These are phyloP conservation scores for Bujurquina vittata DNA, from an alignment of 2,113 vertebrate genomes.

Conservation along the genomic window DNA sequence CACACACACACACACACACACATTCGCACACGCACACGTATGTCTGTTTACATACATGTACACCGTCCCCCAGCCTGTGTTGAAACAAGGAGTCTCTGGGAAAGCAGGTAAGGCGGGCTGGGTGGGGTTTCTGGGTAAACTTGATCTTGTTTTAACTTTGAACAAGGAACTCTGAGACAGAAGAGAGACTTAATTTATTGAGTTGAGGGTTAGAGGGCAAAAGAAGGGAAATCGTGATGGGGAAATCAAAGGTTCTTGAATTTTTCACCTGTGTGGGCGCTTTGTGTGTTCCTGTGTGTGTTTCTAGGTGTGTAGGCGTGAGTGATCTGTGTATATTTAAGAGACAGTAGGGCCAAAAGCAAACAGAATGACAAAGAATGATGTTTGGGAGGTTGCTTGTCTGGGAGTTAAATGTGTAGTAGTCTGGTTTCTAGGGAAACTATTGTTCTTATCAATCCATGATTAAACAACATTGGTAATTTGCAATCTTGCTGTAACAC, in stretches of 20 bases:
- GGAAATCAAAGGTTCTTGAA: neutral
- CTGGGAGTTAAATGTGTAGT: slow-evolving; percentile 49
- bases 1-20: accelerated
- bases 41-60: slow-evolving; percentile 10
- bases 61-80: slow-evolving; percentile 59
- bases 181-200: slow-evolving; percentile 4
- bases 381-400: slow-evolving; percentile 53
- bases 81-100: slow-evolving; percentile 65
- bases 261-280: neutral
- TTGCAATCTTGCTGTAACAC: slow-evolving; percentile 64
- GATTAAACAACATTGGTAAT: slow-evolving; percentile 72
- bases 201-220: slow-evolving; percentile 25
- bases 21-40: accelerated
- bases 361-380: slow-evolving; percentile 67
- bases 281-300: slow-evolving; percentile 17
- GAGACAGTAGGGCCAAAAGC: slow-evolving; percentile 54
- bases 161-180: slow-evolving; percentile 26
- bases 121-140: slow-evolving; percentile 57
- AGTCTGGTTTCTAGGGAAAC: slow-evolving; percentile 66
- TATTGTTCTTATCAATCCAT: slow-evolving; percentile 69
- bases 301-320: slow-evolving; percentile 51
- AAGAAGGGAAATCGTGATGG: neutral
- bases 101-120: slow-evolving; percentile 46
- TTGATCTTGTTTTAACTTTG: slow-evolving; percentile 52
- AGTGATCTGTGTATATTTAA: slow-evolving; percentile 60